Percentiles rank a stretch among this genome's conserved stretches.
phyloP scores from a whole-genome alignment of 37 sponge, comb jelly and placozoan species.

The Hexactinellida sp. region DNA sequence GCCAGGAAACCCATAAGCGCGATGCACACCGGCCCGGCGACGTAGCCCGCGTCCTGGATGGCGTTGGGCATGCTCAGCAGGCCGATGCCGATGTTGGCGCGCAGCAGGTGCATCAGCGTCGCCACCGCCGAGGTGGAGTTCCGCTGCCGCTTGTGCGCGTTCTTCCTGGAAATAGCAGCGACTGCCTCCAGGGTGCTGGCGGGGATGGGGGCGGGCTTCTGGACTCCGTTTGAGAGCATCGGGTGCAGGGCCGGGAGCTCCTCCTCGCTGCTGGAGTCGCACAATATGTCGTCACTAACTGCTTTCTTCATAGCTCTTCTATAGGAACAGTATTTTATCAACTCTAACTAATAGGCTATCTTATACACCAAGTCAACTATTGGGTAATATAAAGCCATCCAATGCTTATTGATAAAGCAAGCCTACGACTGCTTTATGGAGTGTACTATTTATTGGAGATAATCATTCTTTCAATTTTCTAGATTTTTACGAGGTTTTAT shows the following conservation, averaged over 20 bases:
- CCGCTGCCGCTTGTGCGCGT: background rate
- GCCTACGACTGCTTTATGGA: too few relatives aligned
- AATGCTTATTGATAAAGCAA: too few relatives aligned
- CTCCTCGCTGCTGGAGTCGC: background rate
- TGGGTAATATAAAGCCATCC: too few relatives aligned
- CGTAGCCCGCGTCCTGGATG: background rate
- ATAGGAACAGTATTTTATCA: too few relatives aligned
- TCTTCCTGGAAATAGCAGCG: background rate
- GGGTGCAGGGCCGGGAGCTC: background rate
- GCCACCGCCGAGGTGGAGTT: background rate
- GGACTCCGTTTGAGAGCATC: background rate
- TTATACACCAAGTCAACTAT: too few relatives aligned
- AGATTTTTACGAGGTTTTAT: too few relatives aligned
- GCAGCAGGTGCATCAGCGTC: background rate
- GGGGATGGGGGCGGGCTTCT: background rate
- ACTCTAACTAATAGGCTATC: too few relatives aligned
- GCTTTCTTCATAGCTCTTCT: too few relatives aligned
- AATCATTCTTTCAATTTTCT: too few relatives aligned
- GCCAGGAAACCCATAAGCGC: background rate
- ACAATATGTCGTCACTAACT: background rate
- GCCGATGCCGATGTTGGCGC: background rate
- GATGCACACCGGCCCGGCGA: background rate
- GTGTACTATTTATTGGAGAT: too few relatives aligned
- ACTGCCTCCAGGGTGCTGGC: background rate
- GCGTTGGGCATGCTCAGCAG: conserved; percentile 2